Base-by-base conservation (phyloP, 2,113 vertebrate genomes). In the Oncorhynchus mykiss region DNA sequence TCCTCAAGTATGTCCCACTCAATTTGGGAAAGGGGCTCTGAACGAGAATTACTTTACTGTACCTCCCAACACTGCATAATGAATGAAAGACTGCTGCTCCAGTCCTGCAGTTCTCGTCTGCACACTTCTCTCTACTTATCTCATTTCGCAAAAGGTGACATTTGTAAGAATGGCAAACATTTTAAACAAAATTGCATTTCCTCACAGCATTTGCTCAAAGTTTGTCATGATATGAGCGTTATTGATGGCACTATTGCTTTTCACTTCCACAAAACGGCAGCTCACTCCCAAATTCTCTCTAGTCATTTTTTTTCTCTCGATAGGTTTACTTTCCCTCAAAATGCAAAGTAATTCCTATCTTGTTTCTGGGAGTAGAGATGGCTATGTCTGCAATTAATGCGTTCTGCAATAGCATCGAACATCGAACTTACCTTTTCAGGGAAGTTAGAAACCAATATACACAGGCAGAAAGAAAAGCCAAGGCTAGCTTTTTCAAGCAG, bases 61-160 rank as follows among this genome's bases (percentile, higher is more conserved):
- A 70, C 71, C 74, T 75, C 59, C 73, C 68, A 24, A 59, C 45
- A 76, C 9, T 70, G 31, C 72, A 78, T 84, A 77, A 83, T 77
- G 78, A 78, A 85, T 84, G 45, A 76, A 18, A 45, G 9, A 39
- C 39, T 39, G 39, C 39, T 39, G 8, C 39, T 39, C 0, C 39
- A 9, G 39, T 9, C 39, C 39, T 39, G 39, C 39, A 39, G 39
- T 39, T 39, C 39, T 39, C 39, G 39, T 9, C 39, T 9, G 8
- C 8, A 39, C 39, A 39, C 39, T 2, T 39, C 7, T 39, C 34
- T 39, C 34, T 39, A 8, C 34, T 39, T 2, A 9, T 39, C 39
- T 39, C 2, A 39, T 9, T 39, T 39, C 39, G 7, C 7, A 39
- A 39, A 39, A 39, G 34, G 7, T 39, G 34, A 39, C 7, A 39